Evolutionary conservation across 2,888 invertebrate genomes (phyloP), one percentile per base, ranked within the genome.

Genomic region (Conomelus anceps): DNA sequence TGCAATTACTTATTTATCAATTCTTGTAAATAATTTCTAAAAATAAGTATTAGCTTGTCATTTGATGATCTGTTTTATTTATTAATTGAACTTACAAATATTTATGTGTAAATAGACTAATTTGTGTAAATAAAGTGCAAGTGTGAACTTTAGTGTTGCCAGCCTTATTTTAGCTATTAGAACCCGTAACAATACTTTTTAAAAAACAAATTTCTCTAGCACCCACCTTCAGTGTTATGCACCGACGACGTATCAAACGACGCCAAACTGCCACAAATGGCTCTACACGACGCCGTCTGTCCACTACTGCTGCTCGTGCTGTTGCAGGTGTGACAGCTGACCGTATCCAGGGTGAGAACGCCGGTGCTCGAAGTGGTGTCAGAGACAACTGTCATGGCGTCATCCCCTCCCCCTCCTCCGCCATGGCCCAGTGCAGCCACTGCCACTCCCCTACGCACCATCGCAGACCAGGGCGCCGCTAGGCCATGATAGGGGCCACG

Each of bases 171-270:
- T n/a, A n/a, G n/a, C n/a, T n/a, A n/a, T n/a, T n/a, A n/a, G n/a
- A n/a, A n/a, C n/a, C n/a, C n/a, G n/a, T n/a, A n/a, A n/a, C n/a
- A 85, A 20, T 13, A 17, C 22, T 17, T 17, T 85, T 11, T 22
- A 22, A 22, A 22, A 85, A 13, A 17, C 85, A 17, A 17, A 85
- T 17, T 22, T 85, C 11, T 20, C n/a, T n/a, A n/a, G n/a, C n/a
- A 88, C 89, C 92, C 93, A 95, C 96, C 96, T 94, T 95, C 94
- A 87, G 93, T 94, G 91, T 94, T 94, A 90, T 93, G 93, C 89
- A 93, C 93, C 17, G 94, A 94, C 91, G 93, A 93, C 26, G 94
- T 94, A 91, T 94, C 94, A 90, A 94, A 94, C 9, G 95, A 94
- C 22, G 94, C 94, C 86, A 95, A 92, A 92, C 94, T 94, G 89